Evolutionary conservation across 2,888 invertebrate species (phyloP).

Genomic region (Gisinianus flammeolus): DNA sequence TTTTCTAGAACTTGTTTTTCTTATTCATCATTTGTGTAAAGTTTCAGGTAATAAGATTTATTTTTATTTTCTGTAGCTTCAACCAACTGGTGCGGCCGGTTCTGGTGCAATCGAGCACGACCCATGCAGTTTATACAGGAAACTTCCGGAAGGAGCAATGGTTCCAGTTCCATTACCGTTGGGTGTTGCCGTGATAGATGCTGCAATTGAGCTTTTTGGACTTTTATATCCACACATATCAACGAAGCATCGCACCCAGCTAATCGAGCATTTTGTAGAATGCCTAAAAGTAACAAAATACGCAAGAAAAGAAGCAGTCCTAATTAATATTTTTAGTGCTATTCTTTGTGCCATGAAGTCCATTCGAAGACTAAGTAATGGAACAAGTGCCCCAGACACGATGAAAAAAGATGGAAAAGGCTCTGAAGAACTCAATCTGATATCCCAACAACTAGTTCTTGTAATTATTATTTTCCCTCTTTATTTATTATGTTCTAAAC

Average conservation of each 20-base stretch:
- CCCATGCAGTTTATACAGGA: conserved; percentile 85
- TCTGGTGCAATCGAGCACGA: conserved; percentile 98
- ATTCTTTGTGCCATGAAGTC: conserved; percentile 84
- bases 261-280: conserved; percentile 95
- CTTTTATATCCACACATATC: conserved; percentile 92
- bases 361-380: conserved; percentile 73
- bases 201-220: conserved; percentile 90
- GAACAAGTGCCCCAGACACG: conserved; percentile 82
- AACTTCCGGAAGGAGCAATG: conserved; percentile 67
- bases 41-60: too few species aligned
- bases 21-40: too few species aligned
- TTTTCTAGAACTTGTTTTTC: too few species aligned
- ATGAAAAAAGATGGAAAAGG: conserved; percentile 72
- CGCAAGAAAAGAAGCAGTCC: conserved; percentile 89
- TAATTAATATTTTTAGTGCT: conserved; percentile 96
- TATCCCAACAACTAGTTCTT: conserved; percentile 54
- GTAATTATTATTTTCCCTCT: conserved; percentile 35
- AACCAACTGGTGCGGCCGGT: conserved; percentile 92
- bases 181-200: conserved; percentile 95
- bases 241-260: conserved; percentile 94
- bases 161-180: conserved; percentile 84
- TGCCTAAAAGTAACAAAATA: conserved; percentile 80
- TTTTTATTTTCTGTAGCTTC: conserved; percentile 70
- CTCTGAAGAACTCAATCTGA: conserved; percentile 60
- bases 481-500: neutral